Conservation (phyloP, 2,888 invertebrate genomes). For the Drosophila hawaiiensis region DNA sequence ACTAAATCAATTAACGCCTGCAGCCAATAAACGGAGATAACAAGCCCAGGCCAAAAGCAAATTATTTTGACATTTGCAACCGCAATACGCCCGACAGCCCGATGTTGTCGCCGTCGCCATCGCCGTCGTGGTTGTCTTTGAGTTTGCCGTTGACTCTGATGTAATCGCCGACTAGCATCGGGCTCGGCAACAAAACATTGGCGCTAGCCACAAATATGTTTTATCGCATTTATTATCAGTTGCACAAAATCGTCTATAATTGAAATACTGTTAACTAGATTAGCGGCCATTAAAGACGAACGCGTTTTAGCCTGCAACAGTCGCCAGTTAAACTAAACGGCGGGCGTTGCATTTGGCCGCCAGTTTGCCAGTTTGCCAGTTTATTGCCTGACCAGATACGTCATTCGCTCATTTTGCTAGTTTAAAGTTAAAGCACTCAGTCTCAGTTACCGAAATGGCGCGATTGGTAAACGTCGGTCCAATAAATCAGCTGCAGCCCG, state of each 20-base stretch:
- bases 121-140: slow-evolving; percentile 1
- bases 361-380: slow-evolving; percentile 45
- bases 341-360: slow-evolving; percentile 48
- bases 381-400: slow-evolving; percentile 53
- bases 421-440: slow-evolving; percentile 29
- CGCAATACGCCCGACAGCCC: slow-evolving; percentile 69
- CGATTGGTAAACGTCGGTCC: slow-evolving; percentile 35
- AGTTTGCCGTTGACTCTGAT: slow-evolving; percentile 49
- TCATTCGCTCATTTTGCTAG: slow-evolving; percentile 38
- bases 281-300: slow-evolving; percentile 74
- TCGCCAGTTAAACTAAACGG: slow-evolving; percentile 38
- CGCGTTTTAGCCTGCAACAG: slow-evolving; percentile 37
- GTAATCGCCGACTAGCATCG: slow-evolving; percentile 56
- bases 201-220: slow-evolving; percentile 68
- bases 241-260: slow-evolving; percentile 76
- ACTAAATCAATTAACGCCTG: slow-evolving; percentile 76
- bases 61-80: slow-evolving; percentile 76
- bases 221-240: slow-evolving; percentile 80
- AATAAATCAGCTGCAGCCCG: slow-evolving; percentile 68
- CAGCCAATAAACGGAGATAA: slow-evolving; percentile 55
- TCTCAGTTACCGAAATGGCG: slow-evolving; percentile 58
- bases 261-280: slow-evolving; percentile 81
- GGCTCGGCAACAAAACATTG: slow-evolving; percentile 51
- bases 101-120: neutral
- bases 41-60: slow-evolving; percentile 58